phyloP scores from a whole-genome alignment of 1,140 invertebrate genomes.

The Temnothorax longispinosus region DNA sequence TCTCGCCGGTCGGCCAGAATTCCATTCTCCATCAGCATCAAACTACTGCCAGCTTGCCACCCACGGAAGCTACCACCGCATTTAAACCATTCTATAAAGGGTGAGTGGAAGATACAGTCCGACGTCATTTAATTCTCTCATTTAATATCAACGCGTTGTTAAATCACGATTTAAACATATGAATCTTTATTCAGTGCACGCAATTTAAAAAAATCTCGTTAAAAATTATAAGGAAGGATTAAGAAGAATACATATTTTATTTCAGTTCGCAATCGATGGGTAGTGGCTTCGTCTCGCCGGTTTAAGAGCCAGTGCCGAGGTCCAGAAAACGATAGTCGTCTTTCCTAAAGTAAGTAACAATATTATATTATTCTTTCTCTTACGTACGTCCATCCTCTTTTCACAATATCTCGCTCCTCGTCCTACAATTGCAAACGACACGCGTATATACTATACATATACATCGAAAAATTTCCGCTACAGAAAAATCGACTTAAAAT shows the following conservation, averaged over 20 bases:
- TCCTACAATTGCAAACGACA: neutral
- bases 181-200: neutral
- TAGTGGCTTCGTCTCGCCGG: conserved; percentile 88
- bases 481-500: neutral
- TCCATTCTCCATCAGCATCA: conserved; percentile 84
- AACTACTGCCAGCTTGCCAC: conserved; percentile 82
- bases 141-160: neutral
- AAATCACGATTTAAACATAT: neutral
- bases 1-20: conserved; percentile 82
- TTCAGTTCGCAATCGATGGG: conserved; percentile 87
- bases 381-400: neutral
- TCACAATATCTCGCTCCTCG: neutral
- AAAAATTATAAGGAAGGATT: neutral
- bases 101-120: conserved; percentile 85
- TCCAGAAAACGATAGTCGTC: conserved; percentile 52
- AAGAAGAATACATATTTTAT: conserved; percentile 54
- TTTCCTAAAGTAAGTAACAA: conserved; percentile 77
- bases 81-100: conserved; percentile 96
- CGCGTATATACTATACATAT: neutral
- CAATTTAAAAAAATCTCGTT: neutral
- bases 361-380: neutral
- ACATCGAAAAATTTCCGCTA: neutral
- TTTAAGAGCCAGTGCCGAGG: conserved; percentile 80
- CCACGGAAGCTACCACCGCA: conserved; percentile 88
- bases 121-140: neutral